Evolutionary conservation across 2,888 invertebrate species (phyloP).

Genomic region (Pinctada fucata): DNA sequence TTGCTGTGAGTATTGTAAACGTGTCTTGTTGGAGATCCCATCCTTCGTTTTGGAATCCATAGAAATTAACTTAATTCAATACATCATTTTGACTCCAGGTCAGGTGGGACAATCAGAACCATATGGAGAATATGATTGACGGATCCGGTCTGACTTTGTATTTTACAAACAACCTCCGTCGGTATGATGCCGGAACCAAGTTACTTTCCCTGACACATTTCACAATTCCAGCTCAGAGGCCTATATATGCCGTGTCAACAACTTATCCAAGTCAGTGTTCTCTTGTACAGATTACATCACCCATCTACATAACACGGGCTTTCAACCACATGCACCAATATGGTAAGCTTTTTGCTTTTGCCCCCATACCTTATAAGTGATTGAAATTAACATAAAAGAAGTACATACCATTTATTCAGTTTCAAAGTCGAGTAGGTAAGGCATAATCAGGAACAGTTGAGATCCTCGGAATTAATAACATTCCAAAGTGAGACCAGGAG

Average conservation of each 20-base stretch:
- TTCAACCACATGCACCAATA: slow-evolving; percentile 38
- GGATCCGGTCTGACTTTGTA: slow-evolving; percentile 31
- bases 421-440: too few relatives aligned
- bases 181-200: slow-evolving; percentile 33
- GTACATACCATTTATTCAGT: too few relatives aligned
- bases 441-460: too few relatives aligned
- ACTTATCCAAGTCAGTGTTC: slow-evolving; percentile 35
- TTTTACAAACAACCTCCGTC: slow-evolving; percentile 29
- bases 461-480: too few relatives aligned
- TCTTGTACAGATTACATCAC: slow-evolving; percentile 29
- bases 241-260: slow-evolving; percentile 19
- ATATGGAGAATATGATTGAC: slow-evolving; percentile 23
- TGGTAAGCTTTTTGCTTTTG: slow-evolving; percentile 17
- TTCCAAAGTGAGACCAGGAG: too few relatives aligned
- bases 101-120: slow-evolving; percentile 24
- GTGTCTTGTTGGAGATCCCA: too few relatives aligned
- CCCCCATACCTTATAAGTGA: too few relatives aligned
- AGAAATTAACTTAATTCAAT: too few relatives aligned
- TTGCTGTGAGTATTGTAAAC: too few relatives aligned
- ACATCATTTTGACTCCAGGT: slow-evolving; percentile 13
- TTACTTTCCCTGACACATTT: slow-evolving; percentile 34
- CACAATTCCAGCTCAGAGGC: slow-evolving; percentile 26
- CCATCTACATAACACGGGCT: slow-evolving; percentile 35
- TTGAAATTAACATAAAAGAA: too few relatives aligned
- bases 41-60: too few relatives aligned